Evolutionary conservation across 2,797 vertebrate species (phyloP), one percentile per base, ranked within the genome.

Genomic region (Oreochromis grahami): DNA sequence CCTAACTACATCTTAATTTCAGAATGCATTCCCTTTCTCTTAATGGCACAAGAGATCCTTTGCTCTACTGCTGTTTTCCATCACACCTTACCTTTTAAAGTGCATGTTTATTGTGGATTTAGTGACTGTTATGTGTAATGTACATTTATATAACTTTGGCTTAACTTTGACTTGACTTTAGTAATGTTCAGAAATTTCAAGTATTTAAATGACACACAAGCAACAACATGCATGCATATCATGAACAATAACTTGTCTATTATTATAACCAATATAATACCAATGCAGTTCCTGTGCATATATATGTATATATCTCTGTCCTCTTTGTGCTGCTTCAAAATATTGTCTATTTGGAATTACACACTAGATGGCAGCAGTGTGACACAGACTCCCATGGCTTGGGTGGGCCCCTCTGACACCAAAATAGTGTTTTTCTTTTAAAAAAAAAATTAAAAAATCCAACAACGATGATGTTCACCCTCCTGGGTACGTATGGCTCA

Each of bases 361-460:
- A 45, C 94, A 92, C 86, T 90, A 93, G 95, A 89, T 93, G 90
- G 94, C 90, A 92, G 88, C 90, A 93, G 80, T 80, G 90, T 53
- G 63, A 51, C 86, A 88, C 38, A 52, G 41, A 14, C 56, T 21
- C 48, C 15, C 2, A 2, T 43, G 38, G 26, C 36, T 82, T 89
- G 88, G 91, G 89, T 89, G 88, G 84, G 85, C 80, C 87, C 79
- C 19, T 82, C 76, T 55, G 32, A 72, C 34, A 77, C 26, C 2
- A 50, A 80, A 38, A 51, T 50, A 45, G 72, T 43, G 32, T 76
- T 90, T 87, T 68, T 68, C 5, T 24, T 24, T 41, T 41, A 10
- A 45, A 65, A 1, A 7, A 19, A 3, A 34, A 2, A 7, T 34
- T 1, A 36, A 55, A 38, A 87, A 85, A 41, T 88, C 89, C 88